Evolutionary conservation across 2,888 invertebrate genomes (phyloP).

Genomic region (Papilio gigon): DNA sequence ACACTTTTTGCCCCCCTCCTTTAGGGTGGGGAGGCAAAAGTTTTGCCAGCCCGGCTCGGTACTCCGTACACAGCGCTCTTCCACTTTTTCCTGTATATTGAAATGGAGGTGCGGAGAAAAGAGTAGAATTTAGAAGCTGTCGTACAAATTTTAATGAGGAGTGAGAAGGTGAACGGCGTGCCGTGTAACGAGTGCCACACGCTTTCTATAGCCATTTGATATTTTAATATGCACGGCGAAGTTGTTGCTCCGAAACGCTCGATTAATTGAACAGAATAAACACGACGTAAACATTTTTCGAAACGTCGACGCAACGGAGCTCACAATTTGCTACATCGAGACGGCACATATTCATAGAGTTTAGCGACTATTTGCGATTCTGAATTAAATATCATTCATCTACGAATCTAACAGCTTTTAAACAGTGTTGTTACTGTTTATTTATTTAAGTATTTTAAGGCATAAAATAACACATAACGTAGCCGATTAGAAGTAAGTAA

Average conservation of each 20-base stretch:
- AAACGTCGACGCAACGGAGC: not conserved
- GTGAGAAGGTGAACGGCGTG: conserved; percentile 70
- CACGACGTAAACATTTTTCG: conserved; percentile 46
- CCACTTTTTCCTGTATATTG: conserved; percentile 83
- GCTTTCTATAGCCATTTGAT: conserved; percentile 56
- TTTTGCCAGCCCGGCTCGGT: conserved; percentile 78
- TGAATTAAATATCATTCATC: not conserved
- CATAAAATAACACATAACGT: not conserved
- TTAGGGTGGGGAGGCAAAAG: conserved; percentile 75
- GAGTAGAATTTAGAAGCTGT: conserved; percentile 82
- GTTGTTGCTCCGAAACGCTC: conserved; percentile 50
- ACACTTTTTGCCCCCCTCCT: conserved; percentile 79
- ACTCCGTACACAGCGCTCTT: conserved; percentile 81
- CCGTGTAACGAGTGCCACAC: conserved; percentile 64
- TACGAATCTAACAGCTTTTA: no score
- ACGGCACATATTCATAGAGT: not conserved
- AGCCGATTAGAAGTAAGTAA: not conserved
- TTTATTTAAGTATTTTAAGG: no score
- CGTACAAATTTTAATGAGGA: conserved; percentile 82
- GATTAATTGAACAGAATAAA: conserved; percentile 49
- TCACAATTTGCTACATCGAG: not conserved
- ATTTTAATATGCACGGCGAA: conserved; percentile 56
- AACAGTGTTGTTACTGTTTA: no score
- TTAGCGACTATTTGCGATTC: not conserved
- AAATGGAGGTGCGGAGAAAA: conserved; percentile 82